phyloP scores from a whole-genome alignment of 2,113 vertebrate genomes.

The Potamarius usumacintae region DNA sequence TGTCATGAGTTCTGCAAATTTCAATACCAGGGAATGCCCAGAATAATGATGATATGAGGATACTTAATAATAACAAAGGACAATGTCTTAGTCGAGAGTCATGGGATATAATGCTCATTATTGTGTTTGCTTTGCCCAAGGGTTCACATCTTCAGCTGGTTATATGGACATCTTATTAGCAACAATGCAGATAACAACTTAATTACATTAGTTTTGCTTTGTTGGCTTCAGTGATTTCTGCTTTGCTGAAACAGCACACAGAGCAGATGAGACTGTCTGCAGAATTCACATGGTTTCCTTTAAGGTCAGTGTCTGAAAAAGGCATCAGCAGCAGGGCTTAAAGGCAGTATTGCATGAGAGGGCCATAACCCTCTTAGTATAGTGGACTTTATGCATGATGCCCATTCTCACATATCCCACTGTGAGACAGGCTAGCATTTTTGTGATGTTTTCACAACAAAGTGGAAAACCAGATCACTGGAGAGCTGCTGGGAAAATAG shows the following conservation, averaged over 20 bases:
- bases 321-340: conserved; percentile 42
- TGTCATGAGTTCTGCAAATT: not conserved
- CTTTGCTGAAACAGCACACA: conserved; percentile 30
- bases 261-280: conserved; percentile 38
- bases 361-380: conserved; percentile 37
- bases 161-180: conserved; percentile 1
- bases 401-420: conserved; percentile 51
- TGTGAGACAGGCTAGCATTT: conserved; percentile 35
- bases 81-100: not conserved
- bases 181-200: conserved; percentile 7
- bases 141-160: not conserved
- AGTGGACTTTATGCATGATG: conserved; percentile 32
- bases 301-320: conserved; percentile 54
- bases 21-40: not conserved
- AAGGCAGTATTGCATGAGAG: conserved; percentile 32
- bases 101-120: not conserved
- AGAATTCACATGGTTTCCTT: conserved; percentile 39
- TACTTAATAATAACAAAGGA: not conserved
- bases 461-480: conserved; percentile 45
- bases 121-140: not conserved
- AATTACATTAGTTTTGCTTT: not conserved
- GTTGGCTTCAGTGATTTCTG: not conserved
- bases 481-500: conserved; percentile 29
- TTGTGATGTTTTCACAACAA: conserved; percentile 50
- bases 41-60: not conserved